phyloP scores from a whole-genome alignment of 23 tunicate species.

The Oikopleura vanhoeffeni region DNA sequence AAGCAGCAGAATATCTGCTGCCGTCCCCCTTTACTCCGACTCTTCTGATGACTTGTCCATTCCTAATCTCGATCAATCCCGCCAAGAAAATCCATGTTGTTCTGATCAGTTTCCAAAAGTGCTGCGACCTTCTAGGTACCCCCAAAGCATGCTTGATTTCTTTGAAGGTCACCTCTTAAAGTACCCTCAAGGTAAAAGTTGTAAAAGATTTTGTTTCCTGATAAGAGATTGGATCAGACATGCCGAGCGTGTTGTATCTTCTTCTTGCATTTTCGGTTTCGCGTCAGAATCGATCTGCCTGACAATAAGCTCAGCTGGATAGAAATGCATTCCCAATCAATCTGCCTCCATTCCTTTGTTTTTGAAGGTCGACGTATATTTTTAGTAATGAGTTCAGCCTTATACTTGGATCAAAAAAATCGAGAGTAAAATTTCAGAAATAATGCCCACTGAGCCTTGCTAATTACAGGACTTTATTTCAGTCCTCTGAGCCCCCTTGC shows the following conservation, averaged over 20 bases:
- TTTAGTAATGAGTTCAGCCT: constrained; percentile 57
- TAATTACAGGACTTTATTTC: too few relatives aligned
- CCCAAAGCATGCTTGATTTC: neutral
- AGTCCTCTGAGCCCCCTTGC: too few relatives aligned
- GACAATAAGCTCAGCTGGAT: constrained; percentile 64
- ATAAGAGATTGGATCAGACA: constrained; percentile 47
- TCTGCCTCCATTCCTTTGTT: constrained; percentile 47
- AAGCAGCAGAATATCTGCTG: constrained; percentile 65
- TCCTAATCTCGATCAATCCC: constrained; percentile 61
- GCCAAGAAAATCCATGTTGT: constrained; percentile 49
- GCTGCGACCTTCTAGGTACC: constrained; percentile 11
- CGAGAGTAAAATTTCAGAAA: neutral
- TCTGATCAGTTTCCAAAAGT: constrained; percentile 23
- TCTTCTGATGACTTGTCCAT: constrained; percentile 51
- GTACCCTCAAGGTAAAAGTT: constrained; percentile 18
- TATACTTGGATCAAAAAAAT: neutral
- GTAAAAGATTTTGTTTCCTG: constrained; percentile 31
- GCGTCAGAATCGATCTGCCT: constrained; percentile 27
- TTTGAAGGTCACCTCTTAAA: neutral
- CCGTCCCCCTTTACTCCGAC: constrained; percentile 34
- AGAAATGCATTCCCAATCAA: constrained; percentile 49
- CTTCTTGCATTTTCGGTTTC: constrained; percentile 21
- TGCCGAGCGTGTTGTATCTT: constrained; percentile 16
- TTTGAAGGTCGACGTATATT: constrained; percentile 42
- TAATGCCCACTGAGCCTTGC: too few relatives aligned